Base-by-base conservation (phyloP, 1,140 invertebrate genomes). In the Drosophila asahinai region DNA sequence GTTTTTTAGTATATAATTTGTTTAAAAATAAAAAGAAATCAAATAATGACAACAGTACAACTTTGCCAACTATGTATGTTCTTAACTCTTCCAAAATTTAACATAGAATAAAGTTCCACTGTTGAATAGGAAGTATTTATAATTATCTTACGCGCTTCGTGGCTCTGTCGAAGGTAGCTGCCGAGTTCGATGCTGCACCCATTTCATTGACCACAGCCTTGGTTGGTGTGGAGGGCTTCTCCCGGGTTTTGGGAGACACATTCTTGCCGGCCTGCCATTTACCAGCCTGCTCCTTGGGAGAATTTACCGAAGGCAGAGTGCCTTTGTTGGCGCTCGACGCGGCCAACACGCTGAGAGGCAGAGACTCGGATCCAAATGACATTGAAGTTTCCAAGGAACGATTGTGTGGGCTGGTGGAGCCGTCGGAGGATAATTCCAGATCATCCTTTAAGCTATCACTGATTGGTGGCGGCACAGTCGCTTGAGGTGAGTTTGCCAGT, bases 131-230 rank as follows among this genome's bases (percentile, higher is more conserved):
- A 30, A 43, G 6, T 43, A 43, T 3, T 42, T 14, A n/a, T 43
- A 54, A 36, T 14, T 25, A 25, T 43, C 59, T 71, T 65, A 65
- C 68, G 3, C 30, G 6, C 11, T 22, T 25, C 14, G 57, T 2
- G 1, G 17, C 2, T 9, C 11, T 2, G 2, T 54, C 25, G 2
- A 48, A 47, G 6, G 51, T 2, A 9, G 14, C 1, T 14, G 3
- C 38, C 6, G 5, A 22, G 27, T 9, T 38, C 7, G 7, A 5
- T 8, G 2, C 15, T 2, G 11, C 0, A 11, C 9, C 11, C 9
- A 7, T 55, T 5, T 22, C 14, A 14, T 15, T 22, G 12, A 6
- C 4, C 6, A 33, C n/a, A 33, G 11, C 8, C 11, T 52, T 14
- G 27, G 11, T 11, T 52, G 17, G 27, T n/a, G 1, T 5, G 30